Evolutionary conservation across 2,888 invertebrate genomes (phyloP), one percentile per base, ranked within the genome.

Genomic region (Lordiphosa fenestrarum): DNA sequence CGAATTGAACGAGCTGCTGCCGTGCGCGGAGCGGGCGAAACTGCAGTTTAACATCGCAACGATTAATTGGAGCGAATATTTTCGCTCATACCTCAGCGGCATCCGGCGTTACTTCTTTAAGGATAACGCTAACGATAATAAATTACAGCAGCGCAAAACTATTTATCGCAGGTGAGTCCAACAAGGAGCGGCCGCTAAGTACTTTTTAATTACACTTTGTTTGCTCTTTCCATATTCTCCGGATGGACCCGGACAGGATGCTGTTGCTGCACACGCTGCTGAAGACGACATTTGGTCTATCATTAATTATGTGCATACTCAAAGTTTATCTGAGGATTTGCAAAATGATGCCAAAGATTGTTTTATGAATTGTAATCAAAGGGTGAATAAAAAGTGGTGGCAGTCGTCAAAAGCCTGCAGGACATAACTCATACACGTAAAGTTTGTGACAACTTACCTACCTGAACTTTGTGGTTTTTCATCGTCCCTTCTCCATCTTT

Each of bases 51-150:
- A 92, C 84, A 91, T 94, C 60, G 90, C 89, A 33, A 90, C 91
- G 50, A 91, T 95, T 61, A 90, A 94, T 84, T 95, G 95, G 95
- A 88, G 91, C 42, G 87, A 90, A 48, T 95, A 93, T 86, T 92
- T 94, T 80, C 90, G 91, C 65, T 91, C 90, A 54, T 94, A 94
- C 86, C 90, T 94, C 44, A 91, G 91, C 74, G 95, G 95, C 38
- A 91, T 94, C 53, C 91, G 94, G 71, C 89, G 91, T 61, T 94
- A 93, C 87, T 89, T 94, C 72, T 90, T 94, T 69, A 94, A 94
- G 85, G 95, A 95, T 78, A 86, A 73, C 48, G 94, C 94, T 74
- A 80, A 75, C 68, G 82, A 86, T 73, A 75, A 75, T 58, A 84
- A 87, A 85, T 83, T 87, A 77, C 75, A 85, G 63, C 77, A 87